These are phyloP conservation scores for Macrotus californicus DNA, from an alignment of 2,113 vertebrate species.

Conservation along the genomic window DNA sequence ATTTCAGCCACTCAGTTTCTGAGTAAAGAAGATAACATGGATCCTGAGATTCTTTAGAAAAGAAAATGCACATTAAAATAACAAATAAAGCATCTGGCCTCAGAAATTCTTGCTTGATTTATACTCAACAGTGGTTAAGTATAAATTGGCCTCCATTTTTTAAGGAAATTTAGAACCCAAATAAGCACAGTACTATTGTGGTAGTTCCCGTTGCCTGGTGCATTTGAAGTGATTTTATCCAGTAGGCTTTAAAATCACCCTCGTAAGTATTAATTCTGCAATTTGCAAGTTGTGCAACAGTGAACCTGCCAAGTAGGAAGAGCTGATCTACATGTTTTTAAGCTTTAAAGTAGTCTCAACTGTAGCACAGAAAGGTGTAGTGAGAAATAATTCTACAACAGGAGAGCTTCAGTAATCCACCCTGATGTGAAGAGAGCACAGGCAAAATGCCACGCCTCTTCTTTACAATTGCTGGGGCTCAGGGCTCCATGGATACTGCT, in stretches of 20 bases:
- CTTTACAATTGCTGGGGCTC: not conserved
- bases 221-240: conserved; percentile 8
- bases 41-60: conserved; percentile 28
- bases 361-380: not conserved
- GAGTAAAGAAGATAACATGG: not conserved
- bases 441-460: not conserved
- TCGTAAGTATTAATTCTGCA: not conserved
- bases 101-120: conserved; percentile 57
- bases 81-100: conserved; percentile 62
- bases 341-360: not conserved
- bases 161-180: conserved; percentile 41
- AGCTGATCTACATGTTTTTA: not conserved
- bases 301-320: not conserved
- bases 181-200: not conserved
- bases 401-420: not conserved
- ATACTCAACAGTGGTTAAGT: conserved; percentile 52
- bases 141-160: conserved; percentile 41
- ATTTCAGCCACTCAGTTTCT: conserved; percentile 18
- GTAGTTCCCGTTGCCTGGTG: not conserved
- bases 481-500: not conserved
- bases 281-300: not conserved
- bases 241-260: conserved; percentile 12
- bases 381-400: not conserved
- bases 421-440: not conserved
- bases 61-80: conserved; percentile 57